Base-by-base conservation (phyloP, 1,140 invertebrate genomes). In the Procambarus clarkii region DNA sequence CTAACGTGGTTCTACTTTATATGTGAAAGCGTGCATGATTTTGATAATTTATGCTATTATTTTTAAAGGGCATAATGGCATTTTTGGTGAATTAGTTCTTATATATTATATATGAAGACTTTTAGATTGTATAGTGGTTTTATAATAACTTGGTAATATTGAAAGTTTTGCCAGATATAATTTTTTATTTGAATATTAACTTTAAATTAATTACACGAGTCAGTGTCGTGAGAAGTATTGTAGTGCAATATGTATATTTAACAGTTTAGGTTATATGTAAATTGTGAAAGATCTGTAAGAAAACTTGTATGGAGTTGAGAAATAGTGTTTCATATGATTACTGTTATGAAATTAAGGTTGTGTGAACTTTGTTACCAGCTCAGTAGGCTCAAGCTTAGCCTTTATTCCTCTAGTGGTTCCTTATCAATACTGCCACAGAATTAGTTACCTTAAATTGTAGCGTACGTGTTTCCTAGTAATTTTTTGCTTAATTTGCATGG, bases 341-440 rank as follows among this genome's bases (percentile, higher is more conserved):
- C 48, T 79, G 78, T 48, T 79, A 79, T 50, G 45, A 50, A 18
- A 81, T 81, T 81, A 81, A 58, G 79, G 79, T 81, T 81, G 79
- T 81, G 79, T 81, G 48, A 81, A 81, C 18, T 81, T 81, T 81
- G 79, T 81, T 81, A 81, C 58, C 79, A 54, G 79, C 79, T 81
- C 79, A 18, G 44, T 81, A 81, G 79, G 79, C 79, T 81, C 48
- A 58, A 81, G 79, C n/a, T 58, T 81, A 81, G 79, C 79, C 79
- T 81, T 81, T 81, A 58, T 81, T 81, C 50, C 48, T 81, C 48
- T 81, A 81, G 79, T 81, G 48, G 79, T 81, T 81, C 79, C 79
- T 81, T 54, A 54, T n/a, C 79, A 54, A 54, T 34, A 81, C 79
- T 81, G 79, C 79, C 79, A 81, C 79, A 81, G 48, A 81, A 50